A percentile compares a stretch with the other conserved stretches of the same genome.
Evolutionary conservation across 2,888 invertebrate genomes (phyloP).

Genomic region (Bombylius discolor): DNA sequence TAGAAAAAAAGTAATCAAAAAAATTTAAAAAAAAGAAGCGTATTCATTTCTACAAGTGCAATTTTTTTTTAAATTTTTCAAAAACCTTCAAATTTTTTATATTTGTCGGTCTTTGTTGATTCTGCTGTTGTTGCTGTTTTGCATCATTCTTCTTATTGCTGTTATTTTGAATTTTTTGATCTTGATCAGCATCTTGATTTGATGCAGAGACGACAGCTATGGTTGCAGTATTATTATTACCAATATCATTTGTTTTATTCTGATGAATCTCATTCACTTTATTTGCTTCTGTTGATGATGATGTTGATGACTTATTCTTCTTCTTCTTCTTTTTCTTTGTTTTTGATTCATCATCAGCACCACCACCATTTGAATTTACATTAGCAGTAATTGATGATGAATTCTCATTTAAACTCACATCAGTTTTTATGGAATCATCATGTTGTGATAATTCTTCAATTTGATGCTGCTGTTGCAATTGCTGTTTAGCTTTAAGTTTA

Average conservation of each 20-base stretch:
- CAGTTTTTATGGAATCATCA: not conserved
- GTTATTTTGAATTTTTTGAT: not conserved
- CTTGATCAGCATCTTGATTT: not conserved
- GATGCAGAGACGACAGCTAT: not conserved
- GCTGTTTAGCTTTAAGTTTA: not conserved
- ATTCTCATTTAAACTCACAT: not conserved
- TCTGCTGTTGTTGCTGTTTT: not conserved
- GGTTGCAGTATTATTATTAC: not conserved
- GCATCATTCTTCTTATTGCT: not conserved
- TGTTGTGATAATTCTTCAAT: not conserved
- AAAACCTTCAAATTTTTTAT: not conserved
- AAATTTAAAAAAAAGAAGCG: too few relatives aligned
- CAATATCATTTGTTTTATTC: not conserved
- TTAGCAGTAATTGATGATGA: not conserved
- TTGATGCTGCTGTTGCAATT: not conserved
- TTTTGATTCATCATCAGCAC: not conserved
- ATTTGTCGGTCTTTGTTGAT: not conserved
- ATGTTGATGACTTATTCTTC: not conserved
- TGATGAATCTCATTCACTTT: not conserved
- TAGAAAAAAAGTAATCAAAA: too few relatives aligned
- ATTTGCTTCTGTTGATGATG: not conserved
- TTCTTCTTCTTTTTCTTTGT: conserved; percentile 6
- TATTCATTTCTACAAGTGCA: too few relatives aligned
- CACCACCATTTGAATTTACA: not conserved
- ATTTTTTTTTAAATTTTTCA: too few relatives aligned